Percentiles rank a stretch among this genome's conserved stretches.
Evolutionary conservation across 2,113 vertebrate genomes (phyloP).

Genomic region (Nanorana parkeri): DNA sequence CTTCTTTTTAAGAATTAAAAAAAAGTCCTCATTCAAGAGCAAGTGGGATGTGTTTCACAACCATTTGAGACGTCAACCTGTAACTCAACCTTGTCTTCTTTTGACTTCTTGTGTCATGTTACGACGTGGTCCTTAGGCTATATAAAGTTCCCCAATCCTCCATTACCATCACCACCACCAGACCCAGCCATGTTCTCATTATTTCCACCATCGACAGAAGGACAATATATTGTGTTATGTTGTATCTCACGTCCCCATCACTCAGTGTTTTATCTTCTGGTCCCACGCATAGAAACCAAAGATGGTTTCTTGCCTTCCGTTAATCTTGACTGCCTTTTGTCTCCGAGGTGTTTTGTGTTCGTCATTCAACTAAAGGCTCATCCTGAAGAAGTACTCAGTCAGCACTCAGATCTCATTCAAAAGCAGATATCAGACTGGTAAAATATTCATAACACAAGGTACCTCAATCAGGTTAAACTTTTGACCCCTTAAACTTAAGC

Average conservation of each 20-base stretch:
- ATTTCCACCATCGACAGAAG: conserved; percentile 81
- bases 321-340: conserved; percentile 90
- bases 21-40: conserved; percentile 83
- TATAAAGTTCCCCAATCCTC: conserved; percentile 77
- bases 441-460: conserved; percentile 86
- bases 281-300: conserved; percentile 84
- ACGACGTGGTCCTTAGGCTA: conserved; percentile 83
- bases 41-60: conserved; percentile 86
- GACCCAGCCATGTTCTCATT: conserved; percentile 78
- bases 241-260: conserved; percentile 78
- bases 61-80: conserved; percentile 82
- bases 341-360: conserved; percentile 87
- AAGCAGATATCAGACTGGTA: conserved; percentile 78
- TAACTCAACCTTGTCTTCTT: conserved; percentile 93
- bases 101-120: conserved; percentile 93
- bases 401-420: conserved; percentile 78
- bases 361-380: conserved; percentile 89
- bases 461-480: conserved; percentile 82
- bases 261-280: conserved; percentile 82
- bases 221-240: conserved; percentile 86
- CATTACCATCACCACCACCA: conserved; percentile 74
- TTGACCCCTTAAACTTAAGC: conserved; percentile 73
- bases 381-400: conserved; percentile 91
- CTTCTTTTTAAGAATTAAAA: conserved; percentile 68
- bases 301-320: conserved; percentile 84